Evolutionary conservation across 2,113 vertebrate species (phyloP).

Genomic region (Eulacestoma nigropectus): DNA sequence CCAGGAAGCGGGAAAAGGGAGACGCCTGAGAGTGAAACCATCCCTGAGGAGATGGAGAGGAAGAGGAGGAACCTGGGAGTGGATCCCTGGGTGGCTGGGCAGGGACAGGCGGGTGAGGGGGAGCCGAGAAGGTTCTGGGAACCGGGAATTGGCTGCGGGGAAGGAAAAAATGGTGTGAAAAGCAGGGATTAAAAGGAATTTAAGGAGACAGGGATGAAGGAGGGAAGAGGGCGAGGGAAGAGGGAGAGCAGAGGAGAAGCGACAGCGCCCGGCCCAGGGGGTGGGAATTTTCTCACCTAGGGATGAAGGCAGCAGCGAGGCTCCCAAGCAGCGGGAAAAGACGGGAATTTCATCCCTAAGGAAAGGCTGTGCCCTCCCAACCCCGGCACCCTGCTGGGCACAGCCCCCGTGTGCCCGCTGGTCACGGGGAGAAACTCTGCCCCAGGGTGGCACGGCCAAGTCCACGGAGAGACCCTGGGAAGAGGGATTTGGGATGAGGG

Average conservation of each 20-base stretch:
- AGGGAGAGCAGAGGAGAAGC: background rate
- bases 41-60: background rate
- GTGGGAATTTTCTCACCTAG: background rate
- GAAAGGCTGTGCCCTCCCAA: background rate
- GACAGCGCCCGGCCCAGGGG: background rate
- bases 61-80: background rate
- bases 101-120: accelerated
- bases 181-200: background rate
- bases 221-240: background rate
- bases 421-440: background rate
- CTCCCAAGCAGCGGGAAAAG: background rate
- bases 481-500: background rate
- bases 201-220: background rate
- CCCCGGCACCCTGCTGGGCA: background rate
- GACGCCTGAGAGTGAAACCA: background rate
- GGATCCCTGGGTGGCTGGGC: background rate
- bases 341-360: accelerated
- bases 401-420: background rate
- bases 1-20: accelerated
- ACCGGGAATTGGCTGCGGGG: background rate
- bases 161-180: background rate
- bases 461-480: accelerated
- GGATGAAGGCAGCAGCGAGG: background rate
- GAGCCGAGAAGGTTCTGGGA: background rate
- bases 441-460: background rate